Percentiles rank a stretch among this genome's conserved stretches.
Evolutionary conservation across 2,797 vertebrate genomes (phyloP).

Genomic region (Anguilla obscura): DNA sequence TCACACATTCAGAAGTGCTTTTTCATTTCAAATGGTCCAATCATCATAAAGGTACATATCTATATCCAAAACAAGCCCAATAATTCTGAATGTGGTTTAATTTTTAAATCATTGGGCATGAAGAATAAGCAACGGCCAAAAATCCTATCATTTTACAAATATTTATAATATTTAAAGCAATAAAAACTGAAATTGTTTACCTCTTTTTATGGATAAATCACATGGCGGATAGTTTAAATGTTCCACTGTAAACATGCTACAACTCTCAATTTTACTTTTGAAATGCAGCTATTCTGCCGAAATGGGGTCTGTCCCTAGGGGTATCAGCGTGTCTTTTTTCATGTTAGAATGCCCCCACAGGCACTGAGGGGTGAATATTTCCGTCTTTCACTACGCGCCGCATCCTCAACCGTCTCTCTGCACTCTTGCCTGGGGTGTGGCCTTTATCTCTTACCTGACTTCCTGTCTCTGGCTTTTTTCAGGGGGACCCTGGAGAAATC

Average conservation of each 20-base stretch:
- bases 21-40: not conserved
- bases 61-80: not conserved
- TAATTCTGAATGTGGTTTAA: not conserved
- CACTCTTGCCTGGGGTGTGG: slow-evolving; percentile 63
- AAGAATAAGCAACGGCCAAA: not conserved
- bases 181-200: too few species aligned
- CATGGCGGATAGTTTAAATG: not conserved
- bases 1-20: not conserved
- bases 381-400: slow-evolving; percentile 52
- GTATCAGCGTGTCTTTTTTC: not conserved
- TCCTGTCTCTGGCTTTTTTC: slow-evolving; percentile 51
- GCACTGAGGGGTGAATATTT: slow-evolving; percentile 68
- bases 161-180: not conserved
- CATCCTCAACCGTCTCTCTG: slow-evolving; percentile 33
- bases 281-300: slow-evolving; percentile 34
- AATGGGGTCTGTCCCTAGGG: slow-evolving; percentile 43
- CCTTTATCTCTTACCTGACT: slow-evolving; percentile 55
- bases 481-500: slow-evolving; percentile 66
- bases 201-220: not conserved
- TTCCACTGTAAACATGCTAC: not conserved
- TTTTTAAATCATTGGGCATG: not conserved
- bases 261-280: slow-evolving; percentile 29
- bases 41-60: not conserved
- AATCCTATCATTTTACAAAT: not conserved
- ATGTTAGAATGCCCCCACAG: slow-evolving; percentile 41